A percentile compares a stretch with the other conserved stretches of the same genome.
Evolutionary conservation across 2,113 vertebrate genomes (phyloP).

Genomic region (Python bivittatus): DNA sequence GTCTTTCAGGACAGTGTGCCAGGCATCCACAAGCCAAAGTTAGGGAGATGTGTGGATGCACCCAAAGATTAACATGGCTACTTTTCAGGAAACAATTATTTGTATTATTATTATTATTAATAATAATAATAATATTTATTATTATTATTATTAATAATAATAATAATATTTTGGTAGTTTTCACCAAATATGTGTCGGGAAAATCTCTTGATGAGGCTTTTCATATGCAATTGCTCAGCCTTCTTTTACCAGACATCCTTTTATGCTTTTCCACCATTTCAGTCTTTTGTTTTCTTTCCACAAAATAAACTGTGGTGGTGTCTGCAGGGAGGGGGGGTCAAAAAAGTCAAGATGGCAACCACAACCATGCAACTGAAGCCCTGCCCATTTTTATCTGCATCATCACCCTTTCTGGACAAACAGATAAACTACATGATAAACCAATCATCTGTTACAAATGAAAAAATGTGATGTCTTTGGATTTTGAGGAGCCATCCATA

Average conservation of each 20-base stretch:
- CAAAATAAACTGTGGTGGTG: background rate
- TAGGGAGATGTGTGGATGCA: background rate
- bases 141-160: too few relatives aligned
- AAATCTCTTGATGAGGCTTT: background rate
- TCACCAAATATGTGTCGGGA: background rate
- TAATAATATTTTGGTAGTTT: too few relatives aligned
- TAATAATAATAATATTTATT: too few relatives aligned
- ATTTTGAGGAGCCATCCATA: background rate
- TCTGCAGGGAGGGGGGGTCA: background rate
- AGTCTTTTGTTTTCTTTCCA: background rate
- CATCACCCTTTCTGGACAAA: background rate
- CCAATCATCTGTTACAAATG: background rate
- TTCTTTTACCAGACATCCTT: background rate
- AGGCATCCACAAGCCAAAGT: background rate
- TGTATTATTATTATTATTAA: too few relatives aligned
- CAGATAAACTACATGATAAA: background rate
- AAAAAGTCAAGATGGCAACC: background rate
- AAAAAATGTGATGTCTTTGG: background rate
- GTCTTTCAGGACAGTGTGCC: too few relatives aligned
- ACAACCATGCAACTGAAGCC: background rate
- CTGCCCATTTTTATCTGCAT: background rate
- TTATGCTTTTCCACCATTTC: background rate
- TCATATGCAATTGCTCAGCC: background rate
- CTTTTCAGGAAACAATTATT: background rate
- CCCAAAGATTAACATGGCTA: background rate